A percentile compares a stretch with the other conserved stretches of the same genome.
Evolutionary conservation across 2,888 invertebrate species (phyloP).

Genomic region (Cheilosia soror): DNA sequence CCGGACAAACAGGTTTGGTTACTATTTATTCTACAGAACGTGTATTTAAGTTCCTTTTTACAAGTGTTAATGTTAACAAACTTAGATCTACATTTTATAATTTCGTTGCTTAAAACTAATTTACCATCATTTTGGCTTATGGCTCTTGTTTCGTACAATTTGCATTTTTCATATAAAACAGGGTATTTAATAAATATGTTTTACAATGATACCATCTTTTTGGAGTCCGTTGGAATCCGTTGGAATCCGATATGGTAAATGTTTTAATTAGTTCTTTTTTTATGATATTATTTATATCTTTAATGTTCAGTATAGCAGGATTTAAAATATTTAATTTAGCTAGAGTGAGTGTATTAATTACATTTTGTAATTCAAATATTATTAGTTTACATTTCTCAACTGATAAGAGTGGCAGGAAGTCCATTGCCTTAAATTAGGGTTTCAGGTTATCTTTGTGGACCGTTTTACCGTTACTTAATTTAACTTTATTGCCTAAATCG

Average conservation of each 20-base stretch:
- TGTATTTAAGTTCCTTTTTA: no score
- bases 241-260: not conserved
- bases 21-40: no score
- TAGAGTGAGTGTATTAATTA: conserved; percentile 3
- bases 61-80: no score
- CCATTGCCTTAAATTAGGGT: conserved; percentile 19
- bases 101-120: no score
- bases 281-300: conserved; percentile 15
- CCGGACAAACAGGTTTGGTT: no score
- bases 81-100: no score
- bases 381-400: no score
- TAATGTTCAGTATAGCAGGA: not conserved
- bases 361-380: no score
- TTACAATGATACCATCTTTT: conserved; percentile 6
- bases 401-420: not conserved
- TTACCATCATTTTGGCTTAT: no score
- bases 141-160: no score
- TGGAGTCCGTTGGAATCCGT: not conserved
- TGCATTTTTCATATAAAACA: no score
- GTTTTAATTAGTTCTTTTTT: not conserved
- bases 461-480: conserved; percentile 10
- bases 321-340: conserved; percentile 12
- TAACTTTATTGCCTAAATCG: conserved; percentile 35
- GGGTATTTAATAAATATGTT: conserved; percentile 6
- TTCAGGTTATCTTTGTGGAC: conserved; percentile 38